A percentile compares a stretch with the other conserved stretches of the same genome.
phyloP scores from a whole-genome alignment of 2,797 vertebrate genomes.

The Ctenochaetus hawaiiensis region DNA sequence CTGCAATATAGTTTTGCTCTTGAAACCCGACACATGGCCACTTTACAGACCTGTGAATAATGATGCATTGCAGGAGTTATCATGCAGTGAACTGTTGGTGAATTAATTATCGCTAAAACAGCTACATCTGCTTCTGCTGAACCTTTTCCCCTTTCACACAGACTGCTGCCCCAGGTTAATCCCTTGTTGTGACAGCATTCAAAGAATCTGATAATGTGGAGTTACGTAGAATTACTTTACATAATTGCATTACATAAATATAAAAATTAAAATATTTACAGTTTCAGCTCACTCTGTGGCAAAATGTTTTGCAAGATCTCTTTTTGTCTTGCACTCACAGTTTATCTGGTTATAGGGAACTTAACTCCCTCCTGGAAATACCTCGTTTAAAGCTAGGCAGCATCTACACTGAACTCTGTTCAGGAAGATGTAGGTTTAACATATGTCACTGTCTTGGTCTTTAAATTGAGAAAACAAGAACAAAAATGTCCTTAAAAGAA shows the following conservation, averaged over 20 bases:
- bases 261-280: neutral
- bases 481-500: neutral
- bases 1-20: neutral
- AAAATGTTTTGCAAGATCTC: neutral
- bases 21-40: slow-evolving; percentile 1
- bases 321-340: neutral
- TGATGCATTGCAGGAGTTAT: neutral
- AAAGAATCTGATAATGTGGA: slow-evolving; percentile 20
- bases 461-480: too few relatives aligned
- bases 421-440: neutral
- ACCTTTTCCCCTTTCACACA: neutral
- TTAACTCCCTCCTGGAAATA: slow-evolving; percentile 8
- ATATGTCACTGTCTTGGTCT: too few relatives aligned
- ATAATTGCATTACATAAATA: neutral
- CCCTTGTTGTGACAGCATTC: slow-evolving; percentile 31
- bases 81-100: neutral
- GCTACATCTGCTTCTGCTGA: neutral
- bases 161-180: slow-evolving; percentile 18
- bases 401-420: neutral
- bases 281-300: neutral
- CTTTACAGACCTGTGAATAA: neutral
- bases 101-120: neutral
- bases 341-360: neutral
- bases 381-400: neutral
- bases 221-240: slow-evolving; percentile 4